Evolutionary conservation across 2,888 invertebrate species (phyloP).

Genomic region (Calliphora vomitoria): DNA sequence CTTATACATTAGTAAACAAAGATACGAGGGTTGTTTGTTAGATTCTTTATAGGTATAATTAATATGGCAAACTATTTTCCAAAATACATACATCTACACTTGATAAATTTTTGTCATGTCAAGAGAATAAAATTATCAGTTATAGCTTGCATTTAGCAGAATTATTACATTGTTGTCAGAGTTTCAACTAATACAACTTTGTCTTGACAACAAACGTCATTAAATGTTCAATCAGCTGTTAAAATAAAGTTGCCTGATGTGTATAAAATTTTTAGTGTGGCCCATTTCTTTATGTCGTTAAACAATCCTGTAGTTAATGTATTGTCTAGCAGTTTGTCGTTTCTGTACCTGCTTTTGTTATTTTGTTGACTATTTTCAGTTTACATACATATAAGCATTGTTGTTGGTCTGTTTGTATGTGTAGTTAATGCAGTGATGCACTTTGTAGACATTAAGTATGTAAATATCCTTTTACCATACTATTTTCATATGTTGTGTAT

Average conservation of each 20-base stretch:
- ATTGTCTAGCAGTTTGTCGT: background rate
- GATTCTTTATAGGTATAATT: no score
- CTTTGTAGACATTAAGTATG: conserved; percentile 64
- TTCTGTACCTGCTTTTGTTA: conserved; percentile 16
- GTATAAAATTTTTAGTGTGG: background rate
- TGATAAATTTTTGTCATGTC: no score
- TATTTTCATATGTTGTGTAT: conserved; percentile 40
- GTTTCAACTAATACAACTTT: no score
- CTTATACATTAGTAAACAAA: background rate
- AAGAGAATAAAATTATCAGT: no score
- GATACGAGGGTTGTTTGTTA: background rate
- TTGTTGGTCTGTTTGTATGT: conserved; percentile 3
- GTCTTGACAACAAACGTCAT: no score
- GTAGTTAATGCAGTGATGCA: conserved; percentile 47
- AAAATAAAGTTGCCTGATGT: background rate
- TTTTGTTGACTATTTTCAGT: conserved; percentile 32
- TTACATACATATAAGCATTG: conserved; percentile 3
- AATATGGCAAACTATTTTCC: no score
- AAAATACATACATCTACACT: no score
- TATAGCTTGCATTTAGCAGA: no score
- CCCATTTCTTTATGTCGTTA: background rate
- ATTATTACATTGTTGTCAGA: no score
- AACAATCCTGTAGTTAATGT: background rate
- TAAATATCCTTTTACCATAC: conserved; percentile 55
- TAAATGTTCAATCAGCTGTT: background rate